Evolutionary conservation across 2,888 invertebrate genomes (phyloP).

Genomic region (Plusia festucae): DNA sequence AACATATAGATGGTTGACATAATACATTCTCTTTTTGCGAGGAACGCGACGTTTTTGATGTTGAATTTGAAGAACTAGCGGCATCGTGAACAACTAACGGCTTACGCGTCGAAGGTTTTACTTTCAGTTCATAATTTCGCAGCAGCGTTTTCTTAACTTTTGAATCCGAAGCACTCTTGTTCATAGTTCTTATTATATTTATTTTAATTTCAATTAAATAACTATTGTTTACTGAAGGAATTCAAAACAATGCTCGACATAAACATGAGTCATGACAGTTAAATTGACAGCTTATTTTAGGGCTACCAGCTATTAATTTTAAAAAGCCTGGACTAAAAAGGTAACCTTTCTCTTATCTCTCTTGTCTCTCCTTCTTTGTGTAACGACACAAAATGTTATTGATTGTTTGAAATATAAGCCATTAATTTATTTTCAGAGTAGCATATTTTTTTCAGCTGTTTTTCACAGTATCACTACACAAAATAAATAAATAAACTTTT

Average conservation of each 20-base stretch:
- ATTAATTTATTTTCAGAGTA: no score
- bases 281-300: conserved; percentile 6
- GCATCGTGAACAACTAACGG: conserved; percentile 66
- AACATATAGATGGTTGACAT: conserved; percentile 76
- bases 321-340: not conserved
- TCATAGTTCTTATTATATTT: conserved; percentile 63
- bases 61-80: conserved; percentile 60
- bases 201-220: not conserved
- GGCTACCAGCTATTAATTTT: conserved; percentile 16
- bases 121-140: conserved; percentile 76
- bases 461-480: no score
- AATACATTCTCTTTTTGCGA: conserved; percentile 69
- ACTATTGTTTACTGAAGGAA: conserved; percentile 46
- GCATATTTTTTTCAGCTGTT: no score
- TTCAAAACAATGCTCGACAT: conserved; percentile 43
- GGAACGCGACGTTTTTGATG: conserved; percentile 33
- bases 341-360: not conserved
- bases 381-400: no score
- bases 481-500: no score
- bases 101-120: conserved; percentile 60
- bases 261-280: conserved; percentile 18
- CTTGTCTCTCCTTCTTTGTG: not conserved
- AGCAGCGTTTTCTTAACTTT: conserved; percentile 83
- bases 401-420: no score
- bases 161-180: conserved; percentile 70